phyloP scores from a whole-genome alignment of 2,888 invertebrate genomes.

The Drosophila macrospina region DNA sequence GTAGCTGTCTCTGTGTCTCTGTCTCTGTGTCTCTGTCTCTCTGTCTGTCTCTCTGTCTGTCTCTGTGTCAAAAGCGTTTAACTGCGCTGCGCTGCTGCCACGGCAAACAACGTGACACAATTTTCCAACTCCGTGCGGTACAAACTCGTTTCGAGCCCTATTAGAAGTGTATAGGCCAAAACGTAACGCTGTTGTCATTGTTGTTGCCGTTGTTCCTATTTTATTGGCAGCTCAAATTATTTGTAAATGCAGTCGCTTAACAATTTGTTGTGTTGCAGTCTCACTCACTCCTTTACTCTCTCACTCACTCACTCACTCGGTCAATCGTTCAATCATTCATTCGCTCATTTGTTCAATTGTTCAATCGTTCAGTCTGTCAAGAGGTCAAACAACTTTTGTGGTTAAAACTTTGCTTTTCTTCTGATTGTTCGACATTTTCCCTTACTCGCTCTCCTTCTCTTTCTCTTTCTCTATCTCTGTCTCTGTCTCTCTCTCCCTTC shows the following conservation, averaged over 20 bases:
- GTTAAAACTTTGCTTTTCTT: slow-evolving; percentile 44
- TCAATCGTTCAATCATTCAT: slow-evolving; percentile 58
- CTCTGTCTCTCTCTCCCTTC: neutral
- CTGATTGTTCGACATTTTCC: slow-evolving; percentile 44
- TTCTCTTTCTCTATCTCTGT: too few relatives aligned
- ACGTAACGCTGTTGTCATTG: slow-evolving; percentile 37
- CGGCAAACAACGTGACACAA: slow-evolving; percentile 73
- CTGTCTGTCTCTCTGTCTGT: slow-evolving; percentile 19
- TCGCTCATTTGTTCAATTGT: slow-evolving; percentile 41
- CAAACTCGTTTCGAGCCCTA: slow-evolving; percentile 72
- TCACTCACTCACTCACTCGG: slow-evolving; percentile 14
- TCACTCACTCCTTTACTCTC: too few relatives aligned
- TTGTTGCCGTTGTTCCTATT: slow-evolving; percentile 49
- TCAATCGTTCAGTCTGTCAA: slow-evolving; percentile 68
- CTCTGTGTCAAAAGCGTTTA: slow-evolving; percentile 41
- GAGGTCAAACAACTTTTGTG: slow-evolving; percentile 77
- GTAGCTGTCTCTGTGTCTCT: slow-evolving; percentile 30
- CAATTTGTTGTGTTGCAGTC: slow-evolving; percentile 68
- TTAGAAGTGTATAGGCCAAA: slow-evolving; percentile 53
- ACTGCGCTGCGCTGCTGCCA: slow-evolving; percentile 26
- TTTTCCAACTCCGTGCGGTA: slow-evolving; percentile 69
- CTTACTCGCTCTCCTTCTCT: neutral
- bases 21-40: slow-evolving; percentile 29
- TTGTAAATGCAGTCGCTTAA: slow-evolving; percentile 79
- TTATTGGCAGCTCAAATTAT: slow-evolving; percentile 78